Base-by-base conservation (phyloP, 2,888 invertebrate species). In the Sisyra terminalis region DNA sequence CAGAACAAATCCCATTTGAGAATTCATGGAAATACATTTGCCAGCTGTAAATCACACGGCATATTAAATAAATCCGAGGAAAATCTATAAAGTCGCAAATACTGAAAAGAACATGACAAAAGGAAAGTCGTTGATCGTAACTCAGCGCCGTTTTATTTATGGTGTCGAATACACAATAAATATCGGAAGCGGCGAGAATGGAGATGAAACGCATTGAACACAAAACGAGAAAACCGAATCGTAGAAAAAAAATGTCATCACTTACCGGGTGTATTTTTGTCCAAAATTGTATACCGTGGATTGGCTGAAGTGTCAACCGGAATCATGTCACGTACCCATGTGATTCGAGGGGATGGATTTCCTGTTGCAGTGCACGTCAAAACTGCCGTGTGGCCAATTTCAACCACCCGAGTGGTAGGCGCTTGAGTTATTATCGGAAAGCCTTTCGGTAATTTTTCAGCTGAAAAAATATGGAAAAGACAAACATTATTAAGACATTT, bases 321-420 rank as follows among this genome's bases (percentile, higher is more conserved):
- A 55, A 93, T 69, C 60, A 83, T 80, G 67, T 96, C 89, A 62
- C 90, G 84, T 50, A 96, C 76, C 97, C 97, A 98, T 50, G 84
- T 78, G 54, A 96, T 84, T 53, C 72, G 73, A 9, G 84, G 82
- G 29, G 79, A 65, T 3, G 90, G 92, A 56, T 71, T 81, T 42
- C 94, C 96, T 35, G 73, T 74, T 30, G 92, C 94, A 47, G 82
- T 75, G 65, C 97, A 98, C 35, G 80, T 78, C 54, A 98, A 75
- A 16, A 87, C 75, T 10, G 93, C 85, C 36, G 81, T 87, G 64
- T 90, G 87, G 13, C 92, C 93, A 50, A 89, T 90, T 66, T 98
- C 97, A 41, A 96, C 94, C 42, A 93, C 94, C 68, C 92, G 88
- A 45, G 90, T 83, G 47, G 77, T 78, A 1, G 96, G 93, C 34